Conservation (phyloP, 2,797 vertebrate genomes). For the Nyctalus aviator region DNA sequence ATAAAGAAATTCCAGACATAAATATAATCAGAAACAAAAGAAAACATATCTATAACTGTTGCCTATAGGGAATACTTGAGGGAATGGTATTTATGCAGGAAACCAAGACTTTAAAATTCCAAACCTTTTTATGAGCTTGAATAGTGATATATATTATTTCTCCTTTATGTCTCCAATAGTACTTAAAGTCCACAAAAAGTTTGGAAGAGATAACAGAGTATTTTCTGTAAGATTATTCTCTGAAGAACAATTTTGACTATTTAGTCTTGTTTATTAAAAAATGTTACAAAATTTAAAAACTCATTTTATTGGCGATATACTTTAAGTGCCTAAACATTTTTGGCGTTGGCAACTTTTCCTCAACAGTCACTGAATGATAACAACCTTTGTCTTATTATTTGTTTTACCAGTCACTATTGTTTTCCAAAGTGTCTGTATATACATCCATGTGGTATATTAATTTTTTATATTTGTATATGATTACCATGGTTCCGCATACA, state of each 20-base stretch:
- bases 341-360: constrained; percentile 19
- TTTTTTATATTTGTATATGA: neutral
- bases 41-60: constrained; percentile 5
- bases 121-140: constrained; percentile 30
- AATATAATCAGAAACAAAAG: constrained; percentile 59
- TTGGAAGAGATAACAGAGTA: constrained; percentile 20
- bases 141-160: neutral
- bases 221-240: constrained; percentile 48
- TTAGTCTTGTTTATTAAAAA: constrained; percentile 53
- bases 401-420: constrained; percentile 7
- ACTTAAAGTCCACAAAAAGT: neutral
- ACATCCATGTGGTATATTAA: neutral
- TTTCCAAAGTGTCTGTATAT: neutral
- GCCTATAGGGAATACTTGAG: neutral
- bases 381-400: neutral
- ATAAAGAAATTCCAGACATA: constrained; percentile 48
- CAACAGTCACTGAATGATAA: neutral
- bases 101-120: constrained; percentile 52
- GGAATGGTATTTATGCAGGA: neutral
- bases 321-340: constrained; percentile 35
- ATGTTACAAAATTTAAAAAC: neutral
- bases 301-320: constrained; percentile 11
- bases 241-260: constrained; percentile 47
- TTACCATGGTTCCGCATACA: neutral
- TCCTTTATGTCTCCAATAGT: neutral